Evolutionary conservation across 2,113 vertebrate genomes (phyloP).

Genomic region (Setophaga coronata): DNA sequence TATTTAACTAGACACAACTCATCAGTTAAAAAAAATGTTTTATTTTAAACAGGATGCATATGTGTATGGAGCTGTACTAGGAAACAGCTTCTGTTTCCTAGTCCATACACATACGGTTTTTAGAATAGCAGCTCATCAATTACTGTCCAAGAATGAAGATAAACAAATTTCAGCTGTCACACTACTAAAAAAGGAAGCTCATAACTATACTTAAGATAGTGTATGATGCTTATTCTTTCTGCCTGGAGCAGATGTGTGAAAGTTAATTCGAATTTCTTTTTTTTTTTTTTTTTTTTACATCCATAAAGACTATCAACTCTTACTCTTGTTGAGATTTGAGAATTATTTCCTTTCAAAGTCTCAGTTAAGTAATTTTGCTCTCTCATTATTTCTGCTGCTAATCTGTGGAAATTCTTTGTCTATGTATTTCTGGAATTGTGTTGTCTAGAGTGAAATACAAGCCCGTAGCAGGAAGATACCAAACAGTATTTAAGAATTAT

Average conservation of each 20-base stretch:
- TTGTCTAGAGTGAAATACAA: background rate
- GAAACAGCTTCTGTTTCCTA: background rate
- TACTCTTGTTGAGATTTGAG: background rate
- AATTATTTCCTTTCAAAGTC: background rate
- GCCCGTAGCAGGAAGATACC: background rate
- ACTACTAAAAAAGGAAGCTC: background rate
- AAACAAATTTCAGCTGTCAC: background rate
- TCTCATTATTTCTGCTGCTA: background rate
- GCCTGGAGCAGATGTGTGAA: background rate
- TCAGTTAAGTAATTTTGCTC: background rate
- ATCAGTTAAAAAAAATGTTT: background rate
- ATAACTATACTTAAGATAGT: background rate
- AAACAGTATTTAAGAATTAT: background rate
- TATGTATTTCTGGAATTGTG: background rate
- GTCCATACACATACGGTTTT: fast-evolving
- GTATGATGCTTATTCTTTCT: background rate
- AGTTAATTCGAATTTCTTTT: background rate
- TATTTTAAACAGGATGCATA: too few relatives aligned
- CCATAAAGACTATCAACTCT: background rate
- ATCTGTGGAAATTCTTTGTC: background rate
- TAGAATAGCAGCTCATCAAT: background rate
- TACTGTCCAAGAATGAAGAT: background rate
- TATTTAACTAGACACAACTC: background rate
- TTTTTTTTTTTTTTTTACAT: background rate
- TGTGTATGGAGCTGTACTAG: too few relatives aligned